Evolutionary conservation across 2,888 invertebrate species (phyloP), one percentile per base, ranked within the genome.

Genomic region (Synanthedon tipuliformis): DNA sequence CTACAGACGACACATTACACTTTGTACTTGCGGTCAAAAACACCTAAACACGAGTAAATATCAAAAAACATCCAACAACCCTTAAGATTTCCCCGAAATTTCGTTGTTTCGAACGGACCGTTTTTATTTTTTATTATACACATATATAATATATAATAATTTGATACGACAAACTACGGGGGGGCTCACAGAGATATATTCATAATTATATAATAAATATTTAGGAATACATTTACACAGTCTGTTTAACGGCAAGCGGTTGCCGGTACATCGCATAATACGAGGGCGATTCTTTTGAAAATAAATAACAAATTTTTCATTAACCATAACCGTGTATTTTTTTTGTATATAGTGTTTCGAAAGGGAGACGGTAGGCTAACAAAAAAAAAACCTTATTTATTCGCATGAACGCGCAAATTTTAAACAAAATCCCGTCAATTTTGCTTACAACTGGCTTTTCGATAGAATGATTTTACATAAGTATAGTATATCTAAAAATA

Each of bases 71-170:
- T 64, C 66, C 72, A 83, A 86, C 85, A 83, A 84, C 85, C 85
- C n/a, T n/a, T 79, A 81, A 69, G 40, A 51, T 66, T 76, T 81
- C 75, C 80, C 79, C 81, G 73, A 73, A 23, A 50, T 65, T 84
- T 87, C 86, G 86, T 86, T 87, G 86, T 85, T 71, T 79, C 69
- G 66, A 66, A 72, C 78, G 86, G 86, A 86, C 81, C 79, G 80
- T 69, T 71, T 71, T 63, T 23, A 1, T 48, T 18, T n/a, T 16
- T 51, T 18, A 18, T 16, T 8, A 48, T 41, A 12, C 23, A 48
- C 23, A 34, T 34, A 34, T 34, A 23, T 18, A 18, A 23, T 23
- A 23, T 5, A 23, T 5, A 18, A 3, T 3, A 23, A 23, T 23
- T 23, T 34, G 50, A 51, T 41, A 27, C 23, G 67, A 69, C 68